Percentiles rank a stretch among this genome's conserved stretches.
Conservation (phyloP, 2,113 vertebrate species). For the Pipra filicauda region DNA sequence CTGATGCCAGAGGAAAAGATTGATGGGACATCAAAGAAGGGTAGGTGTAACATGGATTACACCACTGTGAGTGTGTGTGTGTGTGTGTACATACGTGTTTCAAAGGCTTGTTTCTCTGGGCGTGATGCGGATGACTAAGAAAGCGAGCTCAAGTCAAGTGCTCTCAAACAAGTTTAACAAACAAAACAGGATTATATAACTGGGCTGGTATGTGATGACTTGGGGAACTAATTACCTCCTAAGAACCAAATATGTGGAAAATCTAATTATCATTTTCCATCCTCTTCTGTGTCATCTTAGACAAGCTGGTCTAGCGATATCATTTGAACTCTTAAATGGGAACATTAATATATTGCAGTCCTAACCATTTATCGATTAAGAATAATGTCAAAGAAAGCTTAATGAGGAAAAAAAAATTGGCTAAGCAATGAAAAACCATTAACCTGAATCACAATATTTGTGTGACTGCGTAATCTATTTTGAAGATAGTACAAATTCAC, state of each 20-base stretch:
- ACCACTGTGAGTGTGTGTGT: neutral
- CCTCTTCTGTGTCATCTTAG: conserved; percentile 6
- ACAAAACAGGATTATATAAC: conserved; percentile 53
- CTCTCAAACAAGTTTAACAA: conserved; percentile 59
- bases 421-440: neutral
- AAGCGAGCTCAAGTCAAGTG: neutral
- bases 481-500: neutral
- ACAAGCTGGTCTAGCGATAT: neutral
- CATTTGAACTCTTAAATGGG: conserved; percentile 8
- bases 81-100: neutral
- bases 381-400: neutral
- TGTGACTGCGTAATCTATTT: neutral
- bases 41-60: neutral
- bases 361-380: neutral
- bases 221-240: conserved; percentile 8
- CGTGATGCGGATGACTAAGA: conserved; percentile 17
- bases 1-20: neutral
- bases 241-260: conserved; percentile 24
- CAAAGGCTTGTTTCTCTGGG: neutral
- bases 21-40: neutral
- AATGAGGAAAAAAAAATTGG: neutral
- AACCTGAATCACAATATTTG: neutral
- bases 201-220: conserved; percentile 29
- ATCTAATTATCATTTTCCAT: conserved; percentile 42
- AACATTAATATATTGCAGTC: neutral